Evolutionary conservation across 2,797 vertebrate species (phyloP).

Genomic region (Sebastes vulpes): DNA sequence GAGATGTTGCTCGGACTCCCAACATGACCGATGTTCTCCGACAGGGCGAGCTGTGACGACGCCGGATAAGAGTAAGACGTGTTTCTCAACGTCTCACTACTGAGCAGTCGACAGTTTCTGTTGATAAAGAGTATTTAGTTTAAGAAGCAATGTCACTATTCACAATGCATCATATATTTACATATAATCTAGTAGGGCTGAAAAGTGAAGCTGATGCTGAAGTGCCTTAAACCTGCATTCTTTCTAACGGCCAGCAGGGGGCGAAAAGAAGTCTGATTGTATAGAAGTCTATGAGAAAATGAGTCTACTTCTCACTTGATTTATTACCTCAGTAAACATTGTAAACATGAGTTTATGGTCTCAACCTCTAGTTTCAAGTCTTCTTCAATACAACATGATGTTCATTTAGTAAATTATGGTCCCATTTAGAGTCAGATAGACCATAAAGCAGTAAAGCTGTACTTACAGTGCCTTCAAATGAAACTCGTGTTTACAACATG

Average conservation of each 20-base stretch:
- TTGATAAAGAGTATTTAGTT: background rate
- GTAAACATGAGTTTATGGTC: background rate
- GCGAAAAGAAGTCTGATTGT: background rate
- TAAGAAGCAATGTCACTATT: background rate
- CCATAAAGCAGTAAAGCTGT: no score
- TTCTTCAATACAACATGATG: no score
- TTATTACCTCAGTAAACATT: background rate
- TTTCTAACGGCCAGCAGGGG: background rate
- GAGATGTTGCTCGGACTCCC: slow-evolving; percentile 62
- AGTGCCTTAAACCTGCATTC: background rate
- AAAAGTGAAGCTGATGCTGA: background rate
- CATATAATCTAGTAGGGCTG: background rate
- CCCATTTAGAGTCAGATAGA: no score
- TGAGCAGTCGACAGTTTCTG: background rate
- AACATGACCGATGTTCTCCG: slow-evolving; percentile 81
- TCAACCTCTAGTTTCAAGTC: no score
- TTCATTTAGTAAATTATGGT: no score
- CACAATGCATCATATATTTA: background rate
- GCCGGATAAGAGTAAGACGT: slow-evolving; percentile 83
- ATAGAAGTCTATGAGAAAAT: background rate
- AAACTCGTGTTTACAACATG: no score
- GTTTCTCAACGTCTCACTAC: background rate
- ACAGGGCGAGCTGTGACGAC: slow-evolving; percentile 80
- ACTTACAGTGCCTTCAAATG: no score
- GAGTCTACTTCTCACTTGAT: fast-evolving